Base-by-base conservation (phyloP, 35 echinoderm and acorn worm species). In the Lytechinus variegatus region DNA sequence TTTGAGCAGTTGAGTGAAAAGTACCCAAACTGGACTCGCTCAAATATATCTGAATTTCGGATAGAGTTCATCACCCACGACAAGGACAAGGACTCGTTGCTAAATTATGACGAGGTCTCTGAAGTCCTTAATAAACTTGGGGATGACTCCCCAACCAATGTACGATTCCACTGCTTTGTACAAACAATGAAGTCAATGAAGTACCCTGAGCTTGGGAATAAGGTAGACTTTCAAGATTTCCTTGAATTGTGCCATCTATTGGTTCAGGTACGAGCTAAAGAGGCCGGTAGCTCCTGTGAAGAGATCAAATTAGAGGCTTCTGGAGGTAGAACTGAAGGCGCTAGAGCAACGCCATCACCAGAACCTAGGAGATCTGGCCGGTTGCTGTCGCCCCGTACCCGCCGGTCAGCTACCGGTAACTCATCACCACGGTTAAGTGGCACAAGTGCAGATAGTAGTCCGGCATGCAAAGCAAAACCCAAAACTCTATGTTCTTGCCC, bases 181-280 rank as follows among this genome's bases (percentile, higher is more conserved):
- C 96, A 99, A 94, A 96, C 94, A 56, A 99, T 96, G 98, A 93
- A 54, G 55, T 95, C 90, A 53, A 79, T 79, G 66, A 79, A 79
- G 66, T 79, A 79, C n/a, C 94, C 95, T 52, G 92, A 97, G 87
- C 91, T 96, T 61, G 95, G 96, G 61, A 95, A 96, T 96, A 99
- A 96, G 87, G 95, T 97, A 89, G 98, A 99, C 95, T 99, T 99
- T 95, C 95, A 96, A 87, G 97, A 98, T 92, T 99, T 99, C 95
- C 95, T 99, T 27, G 95, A 95, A 56, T 92, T 99, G 29, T 99
- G 97, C 94, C 95, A 99, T 55, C 93, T 95, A 16, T 87, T 99
- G 57, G 95, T 87, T 94, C 94, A 96, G 54, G 91, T 95, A 14
- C 97, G 95, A 53, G 95, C 93, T 72, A 95, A 96, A 92, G 95